These are phyloP conservation scores for Sebastes cheni DNA, from an alignment of 2,797 vertebrate species.

Conservation along the genomic window DNA sequence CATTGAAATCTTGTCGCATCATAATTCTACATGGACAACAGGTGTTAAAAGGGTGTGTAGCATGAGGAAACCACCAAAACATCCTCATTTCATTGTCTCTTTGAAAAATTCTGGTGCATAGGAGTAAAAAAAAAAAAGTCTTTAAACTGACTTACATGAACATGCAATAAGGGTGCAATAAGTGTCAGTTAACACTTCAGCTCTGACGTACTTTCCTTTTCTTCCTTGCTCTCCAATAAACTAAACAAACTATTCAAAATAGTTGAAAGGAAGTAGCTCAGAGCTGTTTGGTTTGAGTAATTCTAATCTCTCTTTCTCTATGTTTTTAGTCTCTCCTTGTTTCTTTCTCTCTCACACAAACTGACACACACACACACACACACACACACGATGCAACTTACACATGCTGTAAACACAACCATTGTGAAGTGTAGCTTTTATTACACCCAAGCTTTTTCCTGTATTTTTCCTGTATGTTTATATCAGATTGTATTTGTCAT, in stretches of 20 bases:
- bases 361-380: neutral
- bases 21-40: constrained; percentile 3
- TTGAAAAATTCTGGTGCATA: neutral
- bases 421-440: neutral
- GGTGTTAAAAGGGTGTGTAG: neutral
- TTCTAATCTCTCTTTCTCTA: neutral
- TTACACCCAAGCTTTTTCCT: neutral
- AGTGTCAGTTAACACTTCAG: neutral
- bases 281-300: constrained; percentile 8
- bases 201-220: neutral
- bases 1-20: neutral
- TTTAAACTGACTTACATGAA: neutral
- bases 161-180: neutral
- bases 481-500: neutral
- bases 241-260: constrained; percentile 5
- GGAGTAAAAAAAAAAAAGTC: neutral
- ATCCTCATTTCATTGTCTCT: neutral
- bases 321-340: neutral
- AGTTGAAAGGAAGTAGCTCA: neutral
- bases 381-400: neutral
- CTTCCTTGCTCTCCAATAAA: neutral
- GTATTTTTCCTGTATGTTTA: neutral
- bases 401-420: neutral
- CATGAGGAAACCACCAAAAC: neutral
- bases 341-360: neutral